These are phyloP conservation scores for Pocillopora damicornis DNA, from an alignment of 64 coral and sea anemone species.

Conservation along the genomic window DNA sequence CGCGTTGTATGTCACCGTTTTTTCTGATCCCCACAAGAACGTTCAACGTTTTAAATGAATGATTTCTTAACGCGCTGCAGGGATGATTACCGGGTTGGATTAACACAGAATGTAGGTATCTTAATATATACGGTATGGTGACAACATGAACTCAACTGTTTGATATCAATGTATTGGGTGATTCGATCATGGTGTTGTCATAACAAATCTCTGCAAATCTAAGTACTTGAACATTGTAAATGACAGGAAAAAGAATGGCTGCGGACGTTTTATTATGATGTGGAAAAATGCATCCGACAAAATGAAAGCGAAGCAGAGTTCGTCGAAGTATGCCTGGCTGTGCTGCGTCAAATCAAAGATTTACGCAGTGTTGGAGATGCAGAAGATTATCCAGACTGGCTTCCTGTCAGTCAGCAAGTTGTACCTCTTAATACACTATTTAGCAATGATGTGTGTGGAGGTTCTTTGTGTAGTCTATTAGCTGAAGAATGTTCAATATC, in stretches of 20 bases:
- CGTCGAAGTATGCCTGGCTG: conserved; percentile 8
- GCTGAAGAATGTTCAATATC: not conserved
- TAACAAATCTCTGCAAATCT: not conserved
- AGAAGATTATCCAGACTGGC: not conserved
- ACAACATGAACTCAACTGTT: too few species aligned
- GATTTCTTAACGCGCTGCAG: conserved; percentile 25
- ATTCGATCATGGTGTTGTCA: not conserved
- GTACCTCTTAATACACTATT: not conserved
- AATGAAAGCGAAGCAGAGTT: conserved; percentile 38
- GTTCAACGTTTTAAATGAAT: conserved; percentile 9
- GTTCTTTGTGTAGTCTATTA: not conserved
- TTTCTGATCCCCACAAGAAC: not conserved
- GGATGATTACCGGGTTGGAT: not conserved
- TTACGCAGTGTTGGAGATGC: not conserved
- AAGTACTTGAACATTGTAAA: not conserved
- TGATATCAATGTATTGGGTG: not conserved
- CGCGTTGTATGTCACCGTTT: not conserved
- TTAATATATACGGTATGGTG: not conserved
- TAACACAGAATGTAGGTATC: conserved; percentile 12
- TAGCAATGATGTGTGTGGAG: conserved; percentile 4
- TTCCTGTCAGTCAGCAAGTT: not conserved
- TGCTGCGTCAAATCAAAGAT: conserved; percentile 11
- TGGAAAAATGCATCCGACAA: conserved; percentile 38
- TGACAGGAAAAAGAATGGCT: conserved; percentile 33
- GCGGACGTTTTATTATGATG: conserved; percentile 11